Evolutionary conservation across 2,888 invertebrate species (phyloP), one percentile per base, ranked within the genome.

Genomic region (Gastracanthus pulcherrimus): DNA sequence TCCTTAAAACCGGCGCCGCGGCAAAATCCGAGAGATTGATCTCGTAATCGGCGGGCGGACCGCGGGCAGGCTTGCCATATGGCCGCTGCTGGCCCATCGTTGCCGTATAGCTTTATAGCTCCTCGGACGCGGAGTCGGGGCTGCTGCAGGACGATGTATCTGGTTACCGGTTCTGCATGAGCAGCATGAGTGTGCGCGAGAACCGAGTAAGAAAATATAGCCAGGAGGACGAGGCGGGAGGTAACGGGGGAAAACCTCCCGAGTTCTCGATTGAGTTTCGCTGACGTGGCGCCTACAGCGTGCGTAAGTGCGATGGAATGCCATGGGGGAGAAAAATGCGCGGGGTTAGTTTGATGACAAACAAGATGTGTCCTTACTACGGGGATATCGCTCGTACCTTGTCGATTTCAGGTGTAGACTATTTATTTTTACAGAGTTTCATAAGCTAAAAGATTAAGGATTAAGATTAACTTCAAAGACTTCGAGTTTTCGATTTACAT

Each of bases 1-100:
- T n/a, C n/a, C 11, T 16, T 67, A 38, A n/a, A 41, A 67, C 36
- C 45, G 62, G 23, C n/a, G 29, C 7, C 16, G 67, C 29, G 6
- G 45, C 19, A 29, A 72, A 58, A 60, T 60, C 60, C 58, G 51
- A 70, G 31, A 34, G 34, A 51, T 34, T 51, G 31, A 70, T 70
- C 51, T 29, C 31, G 29, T 69, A 69, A 69, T 69, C 69, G 69
- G 6, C 11, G 11, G 29, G 60, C 60, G 31, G 60, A 16, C 29
- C 3, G 7, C 38, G n/a, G 16, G 70, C 29, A 11, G 60, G 41
- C 60, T 13, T 29, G 41, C 60, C 60, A 72, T 70, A 48, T 70
- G 51, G 70, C 34, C n/a, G 31, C 48, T 29, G 55, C 29, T 23
- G 58, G 26, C 26, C 16, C 45, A 13, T 45, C 45, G 16, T 45